These are phyloP conservation scores for Lumbricus terrestris DNA, from an alignment of 2,888 invertebrate species.

Conservation along the genomic window DNA sequence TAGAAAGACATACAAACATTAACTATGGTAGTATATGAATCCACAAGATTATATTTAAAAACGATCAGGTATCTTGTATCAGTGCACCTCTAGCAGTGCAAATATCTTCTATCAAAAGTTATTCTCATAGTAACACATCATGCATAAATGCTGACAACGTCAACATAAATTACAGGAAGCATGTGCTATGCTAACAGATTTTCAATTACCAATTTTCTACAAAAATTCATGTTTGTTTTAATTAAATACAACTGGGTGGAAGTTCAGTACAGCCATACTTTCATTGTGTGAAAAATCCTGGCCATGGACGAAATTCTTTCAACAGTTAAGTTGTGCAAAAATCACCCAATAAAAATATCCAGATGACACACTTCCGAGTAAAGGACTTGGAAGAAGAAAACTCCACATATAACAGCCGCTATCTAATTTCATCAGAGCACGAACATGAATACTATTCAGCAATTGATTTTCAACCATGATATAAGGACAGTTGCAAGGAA, in stretches of 20 bases:
- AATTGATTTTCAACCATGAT: not conserved
- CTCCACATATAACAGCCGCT: not conserved
- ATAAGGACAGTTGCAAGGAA: not conserved
- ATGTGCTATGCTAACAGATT: not conserved
- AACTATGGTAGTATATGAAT: too few species aligned
- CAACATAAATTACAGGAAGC: not conserved
- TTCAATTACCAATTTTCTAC: not conserved
- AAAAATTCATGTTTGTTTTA: not conserved
- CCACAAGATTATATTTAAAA: not conserved
- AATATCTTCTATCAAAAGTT: not conserved
- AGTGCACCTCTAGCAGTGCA: not conserved
- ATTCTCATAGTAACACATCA: not conserved
- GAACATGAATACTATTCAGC: not conserved
- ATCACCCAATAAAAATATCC: not conserved
- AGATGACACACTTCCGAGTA: not conserved
- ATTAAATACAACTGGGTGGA: not conserved
- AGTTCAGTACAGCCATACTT: not conserved
- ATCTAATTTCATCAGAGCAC: not conserved
- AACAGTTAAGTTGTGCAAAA: not conserved
- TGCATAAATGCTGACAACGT: not conserved
- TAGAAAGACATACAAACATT: not conserved
- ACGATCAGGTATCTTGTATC: not conserved
- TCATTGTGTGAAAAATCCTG: constrained; percentile 3
- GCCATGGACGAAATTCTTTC: not conserved
- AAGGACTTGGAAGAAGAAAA: not conserved